Evolutionary conservation across 2,888 invertebrate genomes (phyloP), one percentile per base, ranked within the genome.

Genomic region (Fragum sueziense): DNA sequence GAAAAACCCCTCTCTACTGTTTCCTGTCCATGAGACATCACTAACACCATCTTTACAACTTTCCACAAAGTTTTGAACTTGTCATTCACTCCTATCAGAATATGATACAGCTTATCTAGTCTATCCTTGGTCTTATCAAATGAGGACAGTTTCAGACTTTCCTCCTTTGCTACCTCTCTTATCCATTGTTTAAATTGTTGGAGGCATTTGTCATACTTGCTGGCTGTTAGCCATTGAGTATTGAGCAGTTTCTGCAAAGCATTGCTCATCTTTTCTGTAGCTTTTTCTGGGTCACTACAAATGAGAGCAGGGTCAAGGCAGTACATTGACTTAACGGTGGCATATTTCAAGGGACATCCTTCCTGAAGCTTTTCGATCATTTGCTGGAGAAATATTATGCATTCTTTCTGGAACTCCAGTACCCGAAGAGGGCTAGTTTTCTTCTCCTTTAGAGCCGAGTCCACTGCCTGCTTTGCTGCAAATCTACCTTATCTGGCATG

Each of bases 21-120:
- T 51, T 76, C 73, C 61, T 76, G 80, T 20, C 80, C 76, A 76
- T 80, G 79, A 34, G 79, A 80, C 14, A 80, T 62, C 41, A 75
- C 70, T 9, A 80, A 22, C 31, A 79, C 14, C 51, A 72, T 11
- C 61, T 75, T 68, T 17, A 79, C 75, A 34, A 33, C 59, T 33
- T 25, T 14, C 59, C 54, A 71, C 59, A 73, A n/a, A 41, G 65
- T 22, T 6, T 27, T 73, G 54, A 57, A 77, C 27, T 73, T 47
- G 37, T 59, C 59, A 47, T 41, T 22, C 7, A 47, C 47, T 47
- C 47, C 59, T 25, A 77, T 17, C 51, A 62, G 61, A 34, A 17
- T 27, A 52, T 69, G 27, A 47, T 73, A 73, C 61, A 77, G 62
- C 47, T 77, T 62, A 73, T 77, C 77, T 51, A 77, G 52, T 57